A percentile compares a stretch with the other conserved stretches of the same genome.
Evolutionary conservation across 1,140 invertebrate species (phyloP).

Genomic region (Globodera rostochiensis): DNA sequence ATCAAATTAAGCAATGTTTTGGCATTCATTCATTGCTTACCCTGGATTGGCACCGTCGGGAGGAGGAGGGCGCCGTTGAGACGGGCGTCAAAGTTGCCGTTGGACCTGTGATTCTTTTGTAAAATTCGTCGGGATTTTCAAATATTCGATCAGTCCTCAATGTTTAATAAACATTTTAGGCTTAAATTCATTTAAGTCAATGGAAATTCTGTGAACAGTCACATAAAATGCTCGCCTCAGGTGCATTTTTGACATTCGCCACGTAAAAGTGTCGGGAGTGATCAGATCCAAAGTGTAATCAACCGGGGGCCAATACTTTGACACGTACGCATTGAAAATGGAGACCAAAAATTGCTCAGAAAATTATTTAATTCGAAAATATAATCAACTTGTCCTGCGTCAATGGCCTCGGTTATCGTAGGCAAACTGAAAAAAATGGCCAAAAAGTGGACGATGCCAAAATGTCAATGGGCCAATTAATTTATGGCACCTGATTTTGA

Average conservation of each 20-base stretch:
- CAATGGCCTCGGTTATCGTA: conserved; percentile 63
- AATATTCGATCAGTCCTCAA: conserved; percentile 13
- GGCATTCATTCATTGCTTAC: not conserved
- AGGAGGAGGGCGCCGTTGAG: conserved; percentile 59
- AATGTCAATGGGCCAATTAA: conserved; percentile 3
- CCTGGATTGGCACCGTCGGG: conserved; percentile 63
- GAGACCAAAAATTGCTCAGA: conserved; percentile 51
- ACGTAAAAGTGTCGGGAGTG: conserved; percentile 62
- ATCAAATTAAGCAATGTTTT: not conserved
- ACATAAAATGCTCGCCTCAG: conserved; percentile 40
- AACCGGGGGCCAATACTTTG: conserved; percentile 64
- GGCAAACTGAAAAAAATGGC: conserved; percentile 42
- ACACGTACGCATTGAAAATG: conserved; percentile 63
- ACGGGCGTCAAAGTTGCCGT: conserved; percentile 61
- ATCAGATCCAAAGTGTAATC: conserved; percentile 61
- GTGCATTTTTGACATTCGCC: conserved; percentile 65
- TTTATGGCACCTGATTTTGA: conserved; percentile 47
- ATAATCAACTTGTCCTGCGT: conserved; percentile 58
- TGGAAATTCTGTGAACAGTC: not conserved
- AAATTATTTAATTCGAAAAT: not conserved
- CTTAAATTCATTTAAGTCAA: not conserved
- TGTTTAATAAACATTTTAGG: not conserved
- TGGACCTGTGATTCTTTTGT: conserved; percentile 41
- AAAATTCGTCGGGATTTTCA: conserved; percentile 10
- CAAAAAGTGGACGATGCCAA: not conserved